Base-by-base conservation (phyloP, 2,797 vertebrate species). In the Streptopelia turtur region DNA sequence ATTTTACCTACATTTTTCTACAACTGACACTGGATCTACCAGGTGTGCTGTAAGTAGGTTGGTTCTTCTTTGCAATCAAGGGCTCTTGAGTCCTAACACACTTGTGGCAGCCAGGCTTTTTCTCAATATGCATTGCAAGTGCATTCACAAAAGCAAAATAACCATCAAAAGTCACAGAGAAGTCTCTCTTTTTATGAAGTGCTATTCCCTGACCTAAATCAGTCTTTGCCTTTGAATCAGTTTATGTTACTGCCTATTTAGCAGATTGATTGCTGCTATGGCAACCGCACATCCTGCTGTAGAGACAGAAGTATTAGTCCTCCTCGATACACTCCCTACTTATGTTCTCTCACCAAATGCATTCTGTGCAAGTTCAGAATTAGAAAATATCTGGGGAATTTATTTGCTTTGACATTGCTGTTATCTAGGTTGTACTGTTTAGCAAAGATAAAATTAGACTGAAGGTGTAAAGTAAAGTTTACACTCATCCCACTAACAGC, bases 211-310 rank as follows among this genome's bases (percentile, higher is more conserved):
- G 93, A 98, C 96, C 97, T 97, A 97, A 98, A 98, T 97, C 94
- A 97, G 96, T 97, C 93, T 97, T 97, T 97, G 95, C 96, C 92
- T 98, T 97, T 97, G 96, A 98, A 97, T 97, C 93, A 96, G 96
- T 98, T 98, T 97, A 92, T 94, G 95, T 95, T 98, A 92, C 88
- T 95, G 93, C 84, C 82, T 96, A 94, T 97, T 98, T 97, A 97
- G 95, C 64, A 80, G 97, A 97, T 95, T 98, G 97, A 97, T 97
- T 97, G 97, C 97, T 98, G 95, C 97, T 97, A 98, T 98, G 96
- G 95, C 93, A 98, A 98, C 97, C 33, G 56, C 94, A 92, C 93
- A 97, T 97, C 93, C 74, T 88, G 92, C 89, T 90, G 18, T 95
- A 95, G 89, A 97, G 96, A 96, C 78, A 53, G 72, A 79, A 56